Conservation (phyloP, 2,113 vertebrate species). For the Triplophysa tibetana region DNA sequence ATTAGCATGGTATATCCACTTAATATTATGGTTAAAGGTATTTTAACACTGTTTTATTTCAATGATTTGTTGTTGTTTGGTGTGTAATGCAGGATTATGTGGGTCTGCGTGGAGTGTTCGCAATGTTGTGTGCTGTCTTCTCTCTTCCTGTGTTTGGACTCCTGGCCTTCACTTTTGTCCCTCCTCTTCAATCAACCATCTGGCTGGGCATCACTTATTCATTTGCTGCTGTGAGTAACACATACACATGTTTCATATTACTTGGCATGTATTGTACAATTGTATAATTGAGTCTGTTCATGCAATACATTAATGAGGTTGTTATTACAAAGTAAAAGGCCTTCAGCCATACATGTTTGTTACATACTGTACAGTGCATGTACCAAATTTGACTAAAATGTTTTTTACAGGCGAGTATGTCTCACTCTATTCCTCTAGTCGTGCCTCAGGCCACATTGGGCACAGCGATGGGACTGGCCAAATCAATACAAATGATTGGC, state of each 20-base stretch:
- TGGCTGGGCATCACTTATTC: constrained; percentile 82
- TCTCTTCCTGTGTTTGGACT: constrained; percentile 79
- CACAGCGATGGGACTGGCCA: constrained; percentile 80
- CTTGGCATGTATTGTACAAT: no score
- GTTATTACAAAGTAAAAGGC: no score
- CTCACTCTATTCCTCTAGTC: constrained; percentile 79
- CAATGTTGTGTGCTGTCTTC: constrained; percentile 67
- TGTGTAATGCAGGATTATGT: constrained; percentile 68
- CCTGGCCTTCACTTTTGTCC: constrained; percentile 78
- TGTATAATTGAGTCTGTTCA: no score
- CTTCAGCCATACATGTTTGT: no score
- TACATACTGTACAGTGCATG: no score
- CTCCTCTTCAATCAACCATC: constrained; percentile 74
- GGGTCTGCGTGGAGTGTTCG: constrained; percentile 76
- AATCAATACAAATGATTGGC: constrained; percentile 80
- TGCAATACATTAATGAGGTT: no score
- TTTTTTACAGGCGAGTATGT: no score
- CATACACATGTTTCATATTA: no score
- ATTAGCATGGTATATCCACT: neutral
- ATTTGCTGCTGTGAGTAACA: constrained; percentile 77
- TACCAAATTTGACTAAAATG: no score
- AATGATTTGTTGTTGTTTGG: neutral
- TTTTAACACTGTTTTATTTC: neutral
- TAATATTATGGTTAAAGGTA: no score
- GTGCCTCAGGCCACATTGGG: constrained; percentile 80